Percentiles rank a stretch among this genome's conserved stretches.
phyloP scores from a whole-genome alignment of 2,113 vertebrate genomes.

The Periophthalmus modestus region DNA sequence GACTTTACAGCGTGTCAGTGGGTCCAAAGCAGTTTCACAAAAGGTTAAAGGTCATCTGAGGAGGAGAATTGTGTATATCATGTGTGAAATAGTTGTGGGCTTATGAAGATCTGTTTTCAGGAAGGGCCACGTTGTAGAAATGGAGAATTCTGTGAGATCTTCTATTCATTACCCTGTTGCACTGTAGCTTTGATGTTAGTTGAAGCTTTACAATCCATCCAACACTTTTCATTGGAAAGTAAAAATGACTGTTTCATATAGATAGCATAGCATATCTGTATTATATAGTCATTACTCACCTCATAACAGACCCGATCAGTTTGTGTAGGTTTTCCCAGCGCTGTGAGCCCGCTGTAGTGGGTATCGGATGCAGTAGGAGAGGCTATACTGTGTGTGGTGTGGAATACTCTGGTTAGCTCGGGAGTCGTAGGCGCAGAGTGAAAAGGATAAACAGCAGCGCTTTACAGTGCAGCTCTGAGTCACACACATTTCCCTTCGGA shows the following conservation, averaged over 20 bases:
- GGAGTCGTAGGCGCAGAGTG: slow-evolving; percentile 65
- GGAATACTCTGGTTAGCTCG: slow-evolving; percentile 54
- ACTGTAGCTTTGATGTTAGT: too few relatives aligned
- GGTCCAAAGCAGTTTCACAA: slow-evolving; percentile 19
- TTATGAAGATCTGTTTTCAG: slow-evolving; percentile 8
- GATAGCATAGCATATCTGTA: background rate
- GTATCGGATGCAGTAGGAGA: slow-evolving; percentile 42
- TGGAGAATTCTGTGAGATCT: background rate
- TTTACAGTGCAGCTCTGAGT: slow-evolving; percentile 18
- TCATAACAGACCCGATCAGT: background rate
- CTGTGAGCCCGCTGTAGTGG: slow-evolving; percentile 39
- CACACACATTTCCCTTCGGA: background rate
- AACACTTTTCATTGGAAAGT: too few relatives aligned
- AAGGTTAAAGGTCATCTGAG: slow-evolving; percentile 32
- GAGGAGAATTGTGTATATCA: background rate
- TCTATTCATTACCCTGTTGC: too few relatives aligned
- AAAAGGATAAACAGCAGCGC: slow-evolving; percentile 54
- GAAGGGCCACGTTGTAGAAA: background rate
- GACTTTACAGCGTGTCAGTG: slow-evolving; percentile 16
- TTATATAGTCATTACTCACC: background rate
- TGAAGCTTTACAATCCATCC: too few relatives aligned
- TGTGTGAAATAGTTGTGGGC: slow-evolving; percentile 23
- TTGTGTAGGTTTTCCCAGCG: slow-evolving; percentile 28
- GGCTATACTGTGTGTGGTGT: slow-evolving; percentile 34
- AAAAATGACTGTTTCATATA: too few relatives aligned